Base-by-base conservation (phyloP, 2,797 vertebrate genomes). In the Hyperoplus immaculatus region DNA sequence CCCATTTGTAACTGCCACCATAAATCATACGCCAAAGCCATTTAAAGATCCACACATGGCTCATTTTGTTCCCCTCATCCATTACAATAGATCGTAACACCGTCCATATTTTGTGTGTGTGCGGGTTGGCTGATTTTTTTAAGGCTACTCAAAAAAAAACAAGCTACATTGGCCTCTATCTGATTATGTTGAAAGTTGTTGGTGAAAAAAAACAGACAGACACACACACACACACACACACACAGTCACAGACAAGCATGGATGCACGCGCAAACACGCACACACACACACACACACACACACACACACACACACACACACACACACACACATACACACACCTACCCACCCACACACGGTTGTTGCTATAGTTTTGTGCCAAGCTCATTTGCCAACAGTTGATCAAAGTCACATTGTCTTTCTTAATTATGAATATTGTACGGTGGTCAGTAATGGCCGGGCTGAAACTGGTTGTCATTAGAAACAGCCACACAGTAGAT, bases 1-100 rank as follows among this genome's bases (percentile, higher is more conserved):
- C 69, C 67, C 93, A 88, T 94, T 95, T 93, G 89, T 94, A 94
- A 90, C 92, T 88, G 94, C 89, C 94, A 89, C 90, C 87, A 94
- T 95, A 89, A 87, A 95, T 95, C 94, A 93, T 57, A 29, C 0
- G 15, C 55, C n/a, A 7, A 70, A 88, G 84, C 87, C 87, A 88
- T 89, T 92, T 91, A 90, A 84, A 86, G 89, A 89, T 62, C 63
- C 57, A 60, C 72, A 65, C 39, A 29, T 45, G 46, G 71, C 89
- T 88, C 84, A 21, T 88, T 84, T 70, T 0, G 1, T 4, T 11
- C 74, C 69, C 21, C 68, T 88, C 88, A 80, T 92, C 85, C 81
- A 83, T 91, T 90, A 86, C 76, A 10, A 67, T 6, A n/a, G 2
- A 53, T 29, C 10, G 13, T 4, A 5, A 62, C 62, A 4, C 29